Evolutionary conservation across 2,888 invertebrate genomes (phyloP).

Genomic region (Hypena proboscidalis): DNA sequence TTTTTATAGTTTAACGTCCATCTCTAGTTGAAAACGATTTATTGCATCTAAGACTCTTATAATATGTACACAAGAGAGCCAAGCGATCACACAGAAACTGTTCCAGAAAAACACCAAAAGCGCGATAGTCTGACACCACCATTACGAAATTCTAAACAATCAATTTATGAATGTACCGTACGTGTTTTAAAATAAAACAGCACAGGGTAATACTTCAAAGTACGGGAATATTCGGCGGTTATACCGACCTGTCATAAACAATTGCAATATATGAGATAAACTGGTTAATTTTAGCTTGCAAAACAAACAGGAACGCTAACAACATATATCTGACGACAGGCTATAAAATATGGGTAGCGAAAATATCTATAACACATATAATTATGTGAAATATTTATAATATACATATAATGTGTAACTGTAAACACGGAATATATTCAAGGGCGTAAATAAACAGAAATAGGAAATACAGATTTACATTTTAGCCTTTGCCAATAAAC

Average conservation of each 20-base stretch:
- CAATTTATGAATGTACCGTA: conserved; percentile 21
- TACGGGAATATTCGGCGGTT: conserved; percentile 32
- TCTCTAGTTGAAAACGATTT: too few species aligned
- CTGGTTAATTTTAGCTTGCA: conserved; percentile 49
- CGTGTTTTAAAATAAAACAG: conserved; percentile 30
- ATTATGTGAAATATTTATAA: too few species aligned
- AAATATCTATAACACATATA: too few species aligned
- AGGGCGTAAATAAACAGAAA: too few species aligned
- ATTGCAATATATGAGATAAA: conserved; percentile 57
- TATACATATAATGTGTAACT: too few species aligned
- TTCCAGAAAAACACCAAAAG: too few species aligned
- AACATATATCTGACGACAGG: conserved; percentile 24
- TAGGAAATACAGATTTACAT: conserved; percentile 12
- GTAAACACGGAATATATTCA: too few species aligned
- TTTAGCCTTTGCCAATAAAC: conserved; percentile 13
- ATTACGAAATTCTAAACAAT: conserved; percentile 21
- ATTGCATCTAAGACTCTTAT: too few species aligned
- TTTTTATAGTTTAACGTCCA: too few species aligned
- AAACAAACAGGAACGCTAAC: conserved; percentile 20
- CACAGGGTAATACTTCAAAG: conserved; percentile 33
- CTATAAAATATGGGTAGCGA: conserved; percentile 9
- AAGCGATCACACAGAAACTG: too few species aligned
- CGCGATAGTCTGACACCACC: too few species aligned
- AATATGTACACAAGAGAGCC: too few species aligned
- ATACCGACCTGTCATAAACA: conserved; percentile 48